Percentiles rank a stretch among this genome's conserved stretches.
These are phyloP conservation scores for Bagarius yarrelli DNA, from an alignment of 2,113 vertebrate species.

Conservation along the genomic window DNA sequence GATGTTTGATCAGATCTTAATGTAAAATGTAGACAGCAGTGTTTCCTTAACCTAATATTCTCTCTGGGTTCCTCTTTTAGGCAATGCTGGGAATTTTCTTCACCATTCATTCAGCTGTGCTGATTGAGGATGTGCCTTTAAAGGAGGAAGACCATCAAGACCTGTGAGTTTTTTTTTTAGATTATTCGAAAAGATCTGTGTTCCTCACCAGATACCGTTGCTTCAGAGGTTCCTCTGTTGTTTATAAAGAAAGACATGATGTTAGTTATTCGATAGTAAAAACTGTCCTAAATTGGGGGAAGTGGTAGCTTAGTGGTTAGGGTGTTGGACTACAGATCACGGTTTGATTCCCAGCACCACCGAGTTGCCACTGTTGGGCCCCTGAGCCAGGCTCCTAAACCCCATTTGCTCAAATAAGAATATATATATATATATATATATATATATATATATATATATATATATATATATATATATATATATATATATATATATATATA, in stretches of 20 bases:
- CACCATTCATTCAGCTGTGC: constrained; percentile 75
- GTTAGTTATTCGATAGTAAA: neutral
- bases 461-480: too few relatives aligned
- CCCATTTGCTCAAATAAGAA: too few relatives aligned
- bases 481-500: too few relatives aligned
- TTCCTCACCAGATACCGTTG: neutral
- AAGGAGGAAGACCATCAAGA: constrained; percentile 59
- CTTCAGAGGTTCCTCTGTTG: neutral
- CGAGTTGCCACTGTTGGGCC: too few relatives aligned
- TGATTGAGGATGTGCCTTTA: constrained; percentile 78
- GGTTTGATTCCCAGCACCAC: too few relatives aligned
- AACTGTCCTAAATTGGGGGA: too few relatives aligned
- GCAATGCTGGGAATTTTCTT: constrained; percentile 78
- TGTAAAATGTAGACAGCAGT: neutral
- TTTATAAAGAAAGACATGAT: neutral
- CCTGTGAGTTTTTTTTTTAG: constrained; percentile 61
- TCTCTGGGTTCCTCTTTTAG: constrained; percentile 44
- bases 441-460: too few relatives aligned
- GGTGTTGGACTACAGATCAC: too few relatives aligned
- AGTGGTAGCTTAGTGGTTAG: too few relatives aligned
- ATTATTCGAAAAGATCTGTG: constrained; percentile 26
- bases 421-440: too few relatives aligned
- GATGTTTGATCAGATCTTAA: neutral
- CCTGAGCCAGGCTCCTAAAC: too few relatives aligned
- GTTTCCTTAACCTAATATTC: neutral